Conservation (phyloP, 2,888 invertebrate genomes). For the Eristalinus sepulchralis region DNA sequence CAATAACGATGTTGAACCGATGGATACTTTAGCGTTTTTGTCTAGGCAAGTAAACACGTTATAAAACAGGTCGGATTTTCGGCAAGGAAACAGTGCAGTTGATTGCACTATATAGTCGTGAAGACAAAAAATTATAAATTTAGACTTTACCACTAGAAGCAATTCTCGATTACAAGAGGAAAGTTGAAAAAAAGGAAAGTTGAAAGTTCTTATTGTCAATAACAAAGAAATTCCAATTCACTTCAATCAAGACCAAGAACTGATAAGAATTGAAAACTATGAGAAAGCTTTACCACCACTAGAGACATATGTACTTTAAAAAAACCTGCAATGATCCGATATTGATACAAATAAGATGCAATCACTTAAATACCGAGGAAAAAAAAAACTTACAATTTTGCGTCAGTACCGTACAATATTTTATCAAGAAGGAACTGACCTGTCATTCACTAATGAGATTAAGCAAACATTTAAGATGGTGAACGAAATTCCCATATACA, state of each 20-base stretch:
- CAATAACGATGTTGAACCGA: too few relatives aligned
- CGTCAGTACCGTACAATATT: background rate
- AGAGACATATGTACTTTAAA: too few relatives aligned
- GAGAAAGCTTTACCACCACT: background rate
- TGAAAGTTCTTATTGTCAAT: too few relatives aligned
- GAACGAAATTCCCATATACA: too few relatives aligned
- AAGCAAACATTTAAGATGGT: constrained; percentile 36
- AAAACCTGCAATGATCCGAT: too few relatives aligned
- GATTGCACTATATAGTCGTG: constrained; percentile 47
- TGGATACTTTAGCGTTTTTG: too few relatives aligned
- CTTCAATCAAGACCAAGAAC: constrained; percentile 37
- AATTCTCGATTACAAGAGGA: constrained; percentile 20
- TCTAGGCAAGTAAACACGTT: too few relatives aligned
- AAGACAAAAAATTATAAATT: constrained; percentile 11
- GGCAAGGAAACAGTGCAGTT: background rate
- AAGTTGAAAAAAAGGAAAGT: too few relatives aligned
- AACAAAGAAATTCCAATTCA: constrained; percentile 19
- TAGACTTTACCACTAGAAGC: constrained; percentile 6
- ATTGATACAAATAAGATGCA: background rate
- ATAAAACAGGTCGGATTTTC: constrained; percentile 19
- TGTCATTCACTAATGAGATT: too few relatives aligned
- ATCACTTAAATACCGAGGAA: too few relatives aligned
- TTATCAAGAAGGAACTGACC: too few relatives aligned
- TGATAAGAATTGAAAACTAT: background rate
- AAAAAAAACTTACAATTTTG: background rate